Evolutionary conservation across 2,113 vertebrate species (phyloP).

Genomic region (Grallaria varia): DNA sequence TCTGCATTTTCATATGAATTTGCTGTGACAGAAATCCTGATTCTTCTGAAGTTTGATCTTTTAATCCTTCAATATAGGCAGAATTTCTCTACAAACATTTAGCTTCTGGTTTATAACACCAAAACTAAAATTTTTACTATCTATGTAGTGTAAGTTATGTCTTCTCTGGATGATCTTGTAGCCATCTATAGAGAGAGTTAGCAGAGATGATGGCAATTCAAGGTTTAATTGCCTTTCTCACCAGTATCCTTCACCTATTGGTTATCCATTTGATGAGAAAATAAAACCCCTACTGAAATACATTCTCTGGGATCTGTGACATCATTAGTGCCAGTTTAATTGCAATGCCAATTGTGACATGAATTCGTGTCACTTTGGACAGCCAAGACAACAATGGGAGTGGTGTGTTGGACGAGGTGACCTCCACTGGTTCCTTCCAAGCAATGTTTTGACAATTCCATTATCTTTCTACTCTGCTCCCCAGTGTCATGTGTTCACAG

Average conservation of each 20-base stretch:
- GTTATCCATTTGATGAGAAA: background rate
- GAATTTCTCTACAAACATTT: background rate
- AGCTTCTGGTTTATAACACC: background rate
- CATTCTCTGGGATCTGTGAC: background rate
- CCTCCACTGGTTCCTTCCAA: background rate
- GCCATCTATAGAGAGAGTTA: accelerated
- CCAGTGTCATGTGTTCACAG: accelerated
- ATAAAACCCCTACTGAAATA: background rate
- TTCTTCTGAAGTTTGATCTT: background rate
- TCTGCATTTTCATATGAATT: background rate
- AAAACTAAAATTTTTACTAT: background rate
- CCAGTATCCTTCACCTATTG: accelerated
- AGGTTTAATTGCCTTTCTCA: background rate
- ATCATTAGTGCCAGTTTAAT: background rate
- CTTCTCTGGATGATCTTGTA: background rate
- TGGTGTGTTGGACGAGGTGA: too few relatives aligned
- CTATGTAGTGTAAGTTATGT: background rate
- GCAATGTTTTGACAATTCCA: background rate
- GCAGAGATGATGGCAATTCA: background rate
- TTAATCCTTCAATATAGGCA: background rate
- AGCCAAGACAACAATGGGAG: background rate
- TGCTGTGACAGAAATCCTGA: background rate
- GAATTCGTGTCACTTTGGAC: accelerated
- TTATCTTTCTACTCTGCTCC: background rate
- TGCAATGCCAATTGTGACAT: background rate